phyloP scores from a whole-genome alignment of 2,888 invertebrate species.

The Neria commutata region DNA sequence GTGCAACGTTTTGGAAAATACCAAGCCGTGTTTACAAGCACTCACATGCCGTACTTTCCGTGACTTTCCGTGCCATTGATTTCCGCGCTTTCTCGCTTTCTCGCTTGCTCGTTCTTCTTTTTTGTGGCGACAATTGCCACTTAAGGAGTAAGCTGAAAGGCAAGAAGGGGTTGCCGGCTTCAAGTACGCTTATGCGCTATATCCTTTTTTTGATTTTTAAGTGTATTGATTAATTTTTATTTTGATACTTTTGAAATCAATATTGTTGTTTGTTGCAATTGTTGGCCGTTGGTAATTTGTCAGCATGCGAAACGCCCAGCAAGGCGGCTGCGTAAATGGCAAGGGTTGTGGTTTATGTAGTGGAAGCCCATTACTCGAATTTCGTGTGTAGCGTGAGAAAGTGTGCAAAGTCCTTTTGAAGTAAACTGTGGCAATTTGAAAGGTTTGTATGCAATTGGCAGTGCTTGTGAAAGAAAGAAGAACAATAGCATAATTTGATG shows the following conservation, averaged over 20 bases:
- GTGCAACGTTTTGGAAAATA: constrained; percentile 21
- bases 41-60: not conserved
- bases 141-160: no score
- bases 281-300: constrained; percentile 1
- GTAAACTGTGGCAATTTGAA: no score
- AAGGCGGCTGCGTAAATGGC: no score
- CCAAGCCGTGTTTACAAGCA: not conserved
- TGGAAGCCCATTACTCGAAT: not conserved
- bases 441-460: no score
- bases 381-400: not conserved
- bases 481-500: no score
- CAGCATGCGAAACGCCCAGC: not conserved
- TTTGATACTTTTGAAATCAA: constrained; percentile 51
- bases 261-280: constrained; percentile 40
- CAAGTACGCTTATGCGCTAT: no score
- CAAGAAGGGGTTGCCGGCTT: no score
- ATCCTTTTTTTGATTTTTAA: constrained; percentile 38
- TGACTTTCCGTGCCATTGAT: constrained; percentile 49
- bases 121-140: constrained; percentile 35
- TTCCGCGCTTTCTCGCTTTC: constrained; percentile 26
- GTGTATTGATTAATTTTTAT: constrained; percentile 55
- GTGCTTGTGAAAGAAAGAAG: no score
- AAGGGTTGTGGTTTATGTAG: not conserved
- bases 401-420: not conserved
- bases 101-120: constrained; percentile 18